Evolutionary conservation across 2,113 vertebrate genomes (phyloP), one percentile per base, ranked within the genome.

Genomic region (Brachyhypopomus occidentalis): DNA sequence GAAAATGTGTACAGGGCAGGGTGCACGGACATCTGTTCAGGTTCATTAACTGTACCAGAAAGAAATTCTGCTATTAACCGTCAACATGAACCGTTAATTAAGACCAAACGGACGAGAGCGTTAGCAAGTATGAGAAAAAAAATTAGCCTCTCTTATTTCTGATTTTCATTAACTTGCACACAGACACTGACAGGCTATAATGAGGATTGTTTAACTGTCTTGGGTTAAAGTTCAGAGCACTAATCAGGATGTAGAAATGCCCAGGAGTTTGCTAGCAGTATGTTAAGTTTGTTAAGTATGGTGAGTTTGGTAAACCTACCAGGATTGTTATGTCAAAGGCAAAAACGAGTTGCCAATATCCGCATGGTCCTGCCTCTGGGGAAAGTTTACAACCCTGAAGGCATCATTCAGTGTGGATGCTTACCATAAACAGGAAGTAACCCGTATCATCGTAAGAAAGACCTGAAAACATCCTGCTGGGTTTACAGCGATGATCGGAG

Each of bases 81-180:
- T 36, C 4, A 23, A 23, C 48, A 79, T 79, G 38, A 79, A 79
- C 66, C n/a, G 60, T 20, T n/a, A 69, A 17, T 48, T 59, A 69
- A 20, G 45, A 58, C n/a, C 12, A 45, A 23, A 34, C 22, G 30
- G 30, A 64, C 7, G n/a, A 58, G 74, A 12, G 20, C 48, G 5
- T 45, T 75, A 75, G 55, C 23, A 67, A 70, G 22, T 12, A 45
- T 41, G 5, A 34, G 66, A 23, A 5, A 6, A 5, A 6, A 70
- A 60, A 45, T 5, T 7, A 5, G 25, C 59, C 36, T 67, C 17
- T 7, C 64, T 55, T 56, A 27, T 7, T 71, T 71, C 19, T 34
- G 34, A n/a, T 1, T 55, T 1, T 9, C 38, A 22, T 63, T 71
- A 0, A 52, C 55, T 67, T 56, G 41, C 25, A 72, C 19, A 20